Base-by-base conservation (phyloP, 1,140 invertebrate genomes). In the Drosophila jambulina region DNA sequence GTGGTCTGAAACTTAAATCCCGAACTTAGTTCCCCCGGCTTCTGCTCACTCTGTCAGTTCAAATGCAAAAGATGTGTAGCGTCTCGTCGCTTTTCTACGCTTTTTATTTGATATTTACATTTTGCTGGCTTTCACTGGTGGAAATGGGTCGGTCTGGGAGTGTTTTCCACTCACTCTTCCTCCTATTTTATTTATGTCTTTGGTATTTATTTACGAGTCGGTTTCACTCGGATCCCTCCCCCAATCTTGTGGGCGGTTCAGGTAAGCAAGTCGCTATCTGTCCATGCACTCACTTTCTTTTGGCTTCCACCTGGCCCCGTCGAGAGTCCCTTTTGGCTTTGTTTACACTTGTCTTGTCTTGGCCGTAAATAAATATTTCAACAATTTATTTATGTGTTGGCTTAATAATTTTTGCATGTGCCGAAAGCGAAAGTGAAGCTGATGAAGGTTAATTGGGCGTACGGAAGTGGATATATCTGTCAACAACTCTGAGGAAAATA, bases 31-130 rank as follows among this genome's bases (percentile, higher is more conserved):
- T 49, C 43, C 45, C 15, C 12, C 32, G 23, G n/a, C 12, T 36
- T 36, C 46, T 13, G n/a, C 45, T 17, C 15, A 15, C 61, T 34
- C 25, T 48, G 21, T 8, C 29, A 10, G n/a, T 13, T 51, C 53
- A 60, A 72, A 72, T 60, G 67, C 68, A 71, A 42, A 72, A 72
- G 21, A 48, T 57, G 63, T 69, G 69, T 58, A 32, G 43, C 53
- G 2, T 36, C 48, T 38, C 34, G 8, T 7, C 21, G 53, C 8
- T 72, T 71, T 27, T 10, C 64, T 21, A 36, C 38, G 65, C 65
- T 21, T 60, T 72, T 71, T 72, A 72, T 71, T 72, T 72, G 68
- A 74, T 72, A 74, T 72, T 74, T 74, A 74, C 70, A 60, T 74
- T 60, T 51, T 23, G 36, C 34, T 51, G 27, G 69, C 69, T 72